Base-by-base conservation (phyloP, 2,888 invertebrate species). In the Euzetes globulus region DNA sequence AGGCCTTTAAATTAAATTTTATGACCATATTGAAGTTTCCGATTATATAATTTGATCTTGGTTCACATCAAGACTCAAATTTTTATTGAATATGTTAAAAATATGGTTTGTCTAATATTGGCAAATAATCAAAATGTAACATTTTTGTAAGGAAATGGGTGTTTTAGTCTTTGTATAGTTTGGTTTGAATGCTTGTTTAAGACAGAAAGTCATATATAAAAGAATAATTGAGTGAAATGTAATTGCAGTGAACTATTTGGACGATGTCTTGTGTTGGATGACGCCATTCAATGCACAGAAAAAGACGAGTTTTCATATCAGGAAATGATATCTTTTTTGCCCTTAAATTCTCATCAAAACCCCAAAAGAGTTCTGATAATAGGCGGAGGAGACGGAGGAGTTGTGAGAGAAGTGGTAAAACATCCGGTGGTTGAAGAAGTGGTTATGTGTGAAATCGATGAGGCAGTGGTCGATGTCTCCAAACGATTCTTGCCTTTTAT, bases 371-470 rank as follows among this genome's bases (percentile, higher is more conserved):
- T 88, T 80, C 70, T 72, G 25, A 94, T 98, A 78, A 93, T 99
- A 25, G 98, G 99, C 0, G 99, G 98, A 0, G 99, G 98, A 0
- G 98, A 99, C 83, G 99, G 98, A 0, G 99, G 98, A 0, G 96
- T 97, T 5, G 93, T 94, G 0, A 87, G 98, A 13, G 99, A 99
- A 83, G 92, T 96, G 0, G 87, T 90, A 1, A 98, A 98, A 83
- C 95, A 97, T 84, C 92, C 94, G 0, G 83, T 86, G 75, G 96
- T 99, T 0, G 88, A 94, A 80, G 85, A 88, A 80, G 90, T 97
- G 75, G 88, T 90, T 72, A 87, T 92, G 87, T 95, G 98, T 74
- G 99, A 99, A 86, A 99, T 99, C 78, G 99, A 99, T 82, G 89
- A 87, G 80, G 84, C 84, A 82, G 99, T 99, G 1, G 88, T 99